These are phyloP conservation scores for Nemurella pictetii DNA, from an alignment of 2,888 invertebrate species.

Conservation along the genomic window DNA sequence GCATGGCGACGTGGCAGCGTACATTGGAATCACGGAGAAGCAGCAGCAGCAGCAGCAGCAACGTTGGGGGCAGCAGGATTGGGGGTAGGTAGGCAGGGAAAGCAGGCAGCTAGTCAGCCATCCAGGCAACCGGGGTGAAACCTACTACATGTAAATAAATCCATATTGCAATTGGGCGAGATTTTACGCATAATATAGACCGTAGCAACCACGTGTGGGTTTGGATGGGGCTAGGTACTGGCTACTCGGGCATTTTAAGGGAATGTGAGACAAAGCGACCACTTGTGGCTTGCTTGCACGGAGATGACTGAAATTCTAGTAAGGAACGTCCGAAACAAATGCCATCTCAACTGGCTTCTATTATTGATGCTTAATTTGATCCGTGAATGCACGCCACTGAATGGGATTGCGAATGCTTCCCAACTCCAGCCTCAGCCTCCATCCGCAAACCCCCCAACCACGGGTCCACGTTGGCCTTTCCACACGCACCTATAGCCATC, in stretches of 20 bases:
- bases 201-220: not conserved
- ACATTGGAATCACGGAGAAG: not conserved
- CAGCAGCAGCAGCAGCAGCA: not conserved
- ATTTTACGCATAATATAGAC: conserved; percentile 9
- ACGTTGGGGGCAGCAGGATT: not conserved
- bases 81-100: not conserved
- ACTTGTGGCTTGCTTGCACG: not conserved
- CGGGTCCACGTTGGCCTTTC: too few species aligned
- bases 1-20: not conserved
- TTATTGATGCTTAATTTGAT: not conserved
- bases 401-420: not conserved
- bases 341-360: not conserved
- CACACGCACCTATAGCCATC: too few species aligned
- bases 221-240: not conserved
- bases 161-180: conserved; percentile 26
- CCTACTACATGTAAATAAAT: conserved; percentile 14
- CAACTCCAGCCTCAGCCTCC: too few species aligned
- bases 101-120: too few species aligned
- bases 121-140: too few species aligned
- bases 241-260: not conserved
- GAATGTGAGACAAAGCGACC: not conserved
- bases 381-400: not conserved
- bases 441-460: too few species aligned
- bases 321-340: not conserved
- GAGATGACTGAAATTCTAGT: not conserved